phyloP scores from a whole-genome alignment of 2,113 vertebrate species.

The Numenius arquata region DNA sequence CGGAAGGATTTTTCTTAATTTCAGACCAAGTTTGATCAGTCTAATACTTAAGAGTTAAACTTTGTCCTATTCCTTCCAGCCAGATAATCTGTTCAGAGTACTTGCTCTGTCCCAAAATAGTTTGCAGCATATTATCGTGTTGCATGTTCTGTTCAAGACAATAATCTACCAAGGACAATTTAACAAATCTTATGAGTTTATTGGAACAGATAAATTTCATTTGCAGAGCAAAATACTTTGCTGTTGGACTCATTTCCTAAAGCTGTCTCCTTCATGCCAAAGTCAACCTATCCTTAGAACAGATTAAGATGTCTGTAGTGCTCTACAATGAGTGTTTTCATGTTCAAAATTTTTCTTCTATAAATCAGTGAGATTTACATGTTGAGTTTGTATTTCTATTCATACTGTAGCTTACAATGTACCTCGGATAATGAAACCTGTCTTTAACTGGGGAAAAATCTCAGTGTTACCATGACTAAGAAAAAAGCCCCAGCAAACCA shows the following conservation, averaged over 20 bases:
- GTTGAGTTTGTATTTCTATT: slow-evolving; percentile 36
- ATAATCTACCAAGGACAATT: not conserved
- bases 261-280: not conserved
- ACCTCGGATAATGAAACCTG: not conserved
- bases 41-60: not conserved
- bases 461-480: not conserved
- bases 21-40: not conserved
- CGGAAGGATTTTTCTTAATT: not conserved
- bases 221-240: not conserved
- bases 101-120: not conserved
- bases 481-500: not conserved
- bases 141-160: not conserved
- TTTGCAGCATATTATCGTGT: not conserved
- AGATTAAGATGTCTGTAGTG: not conserved
- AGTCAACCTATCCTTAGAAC: not conserved
- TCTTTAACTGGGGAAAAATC: slow-evolving; percentile 47
- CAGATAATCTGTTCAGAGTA: not conserved
- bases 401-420: not conserved
- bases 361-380: not conserved
- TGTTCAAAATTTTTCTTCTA: not conserved
- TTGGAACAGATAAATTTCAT: not conserved
- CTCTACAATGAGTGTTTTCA: not conserved
- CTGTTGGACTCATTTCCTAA: not conserved
- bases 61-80: not conserved
- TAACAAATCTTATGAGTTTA: not conserved